phyloP scores from a whole-genome alignment of 2,888 invertebrate genomes.

The Synanthedon myopaeformis region DNA sequence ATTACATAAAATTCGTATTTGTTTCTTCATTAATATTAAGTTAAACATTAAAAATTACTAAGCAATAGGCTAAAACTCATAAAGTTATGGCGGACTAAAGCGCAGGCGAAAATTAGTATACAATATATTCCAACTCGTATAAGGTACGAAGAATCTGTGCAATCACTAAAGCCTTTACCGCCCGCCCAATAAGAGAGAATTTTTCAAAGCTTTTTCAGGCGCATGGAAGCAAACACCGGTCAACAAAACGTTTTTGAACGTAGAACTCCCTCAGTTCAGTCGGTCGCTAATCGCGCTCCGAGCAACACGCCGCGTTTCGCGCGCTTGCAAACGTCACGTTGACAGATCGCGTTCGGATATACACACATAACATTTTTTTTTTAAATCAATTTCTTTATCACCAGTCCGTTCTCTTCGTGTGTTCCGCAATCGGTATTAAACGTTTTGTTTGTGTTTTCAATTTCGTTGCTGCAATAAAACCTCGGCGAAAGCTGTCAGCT shows the following conservation, averaged over 20 bases:
- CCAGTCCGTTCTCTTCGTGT: conserved; percentile 10
- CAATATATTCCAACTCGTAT: too few species aligned
- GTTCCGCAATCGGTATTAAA: conserved; percentile 5
- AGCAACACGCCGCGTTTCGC: conserved; percentile 18
- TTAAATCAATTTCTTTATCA: conserved; percentile 4
- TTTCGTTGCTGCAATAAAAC: conserved; percentile 26
- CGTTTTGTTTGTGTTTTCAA: conserved; percentile 29
- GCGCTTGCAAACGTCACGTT: conserved; percentile 15
- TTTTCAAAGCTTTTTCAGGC: neutral
- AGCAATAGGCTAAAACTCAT: too few species aligned
- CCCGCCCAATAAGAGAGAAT: neutral
- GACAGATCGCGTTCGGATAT: conserved; percentile 21
- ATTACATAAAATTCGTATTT: too few species aligned
- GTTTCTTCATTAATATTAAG: too few species aligned
- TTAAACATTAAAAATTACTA: too few species aligned
- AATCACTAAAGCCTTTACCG: too few species aligned
- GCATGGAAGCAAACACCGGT: neutral
- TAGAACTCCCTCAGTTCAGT: conserved; percentile 44
- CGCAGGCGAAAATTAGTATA: too few species aligned
- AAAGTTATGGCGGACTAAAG: too few species aligned
- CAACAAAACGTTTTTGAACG: neutral
- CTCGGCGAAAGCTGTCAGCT: conserved; percentile 35
- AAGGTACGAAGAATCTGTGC: too few species aligned
- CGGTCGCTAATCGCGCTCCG: conserved; percentile 24
- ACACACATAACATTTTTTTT: neutral